phyloP scores from a whole-genome alignment of 2,797 vertebrate genomes.

The Pseudocheirus occidentalis region DNA sequence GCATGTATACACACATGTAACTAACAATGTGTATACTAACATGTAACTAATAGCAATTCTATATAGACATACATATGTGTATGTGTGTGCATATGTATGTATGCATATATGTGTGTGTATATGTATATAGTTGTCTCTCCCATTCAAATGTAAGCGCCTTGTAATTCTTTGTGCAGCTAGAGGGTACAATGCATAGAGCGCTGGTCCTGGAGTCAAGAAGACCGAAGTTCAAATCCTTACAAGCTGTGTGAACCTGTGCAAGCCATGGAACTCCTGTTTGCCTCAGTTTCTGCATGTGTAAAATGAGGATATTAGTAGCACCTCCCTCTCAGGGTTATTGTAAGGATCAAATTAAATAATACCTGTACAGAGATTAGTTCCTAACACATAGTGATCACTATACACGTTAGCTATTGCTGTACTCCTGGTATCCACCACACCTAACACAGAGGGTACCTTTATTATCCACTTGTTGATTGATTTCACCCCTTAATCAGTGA shows the following conservation, averaged over 20 bases:
- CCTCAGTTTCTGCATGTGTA: conserved; percentile 26
- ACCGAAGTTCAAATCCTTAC: background rate
- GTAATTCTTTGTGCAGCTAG: too few relatives aligned
- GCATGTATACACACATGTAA: too few relatives aligned
- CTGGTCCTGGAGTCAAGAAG: background rate
- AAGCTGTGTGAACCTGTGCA: background rate
- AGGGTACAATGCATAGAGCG: background rate
- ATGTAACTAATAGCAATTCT: too few relatives aligned
- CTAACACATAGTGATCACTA: background rate
- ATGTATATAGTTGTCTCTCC: too few relatives aligned
- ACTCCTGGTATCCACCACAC: background rate
- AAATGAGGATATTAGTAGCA: background rate
- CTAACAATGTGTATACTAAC: too few relatives aligned
- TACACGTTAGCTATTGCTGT: background rate
- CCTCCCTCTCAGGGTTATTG: background rate
- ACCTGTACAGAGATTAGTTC: background rate
- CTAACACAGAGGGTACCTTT: background rate
- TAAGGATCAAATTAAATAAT: background rate
- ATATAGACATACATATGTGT: too few relatives aligned
- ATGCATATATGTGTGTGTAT: accelerated
- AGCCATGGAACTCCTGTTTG: background rate
- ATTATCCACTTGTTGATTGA: background rate
- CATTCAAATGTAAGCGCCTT: too few relatives aligned
- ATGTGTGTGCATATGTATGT: too few relatives aligned
- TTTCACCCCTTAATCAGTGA: background rate